A percentile compares a stretch with the other conserved stretches of the same genome.
Evolutionary conservation across 2,888 invertebrate genomes (phyloP).

Genomic region (Clanis bilineata): DNA sequence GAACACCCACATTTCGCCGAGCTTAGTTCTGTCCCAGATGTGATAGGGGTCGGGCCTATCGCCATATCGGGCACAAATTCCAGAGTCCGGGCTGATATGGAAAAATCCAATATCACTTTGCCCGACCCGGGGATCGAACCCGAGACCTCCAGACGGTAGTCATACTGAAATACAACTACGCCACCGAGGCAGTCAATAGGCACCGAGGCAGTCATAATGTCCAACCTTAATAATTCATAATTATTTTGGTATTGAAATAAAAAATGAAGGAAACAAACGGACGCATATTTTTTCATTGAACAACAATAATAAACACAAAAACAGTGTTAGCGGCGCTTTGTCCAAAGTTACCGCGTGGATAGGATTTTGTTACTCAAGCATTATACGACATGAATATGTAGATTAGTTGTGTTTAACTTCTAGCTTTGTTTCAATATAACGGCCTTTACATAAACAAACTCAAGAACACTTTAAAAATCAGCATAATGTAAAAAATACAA

Average conservation of each 20-base stretch:
- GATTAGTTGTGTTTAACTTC: slow-evolving; percentile 12
- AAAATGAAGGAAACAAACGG: not conserved
- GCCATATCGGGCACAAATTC: no score
- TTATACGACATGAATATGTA: slow-evolving; percentile 14
- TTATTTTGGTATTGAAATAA: not conserved
- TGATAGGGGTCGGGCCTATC: no score
- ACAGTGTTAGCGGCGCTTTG: slow-evolving; percentile 8
- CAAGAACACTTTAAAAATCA: slow-evolving; percentile 33
- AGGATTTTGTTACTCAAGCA: slow-evolving; percentile 3
- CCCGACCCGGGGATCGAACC: no score
- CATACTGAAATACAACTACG: no score
- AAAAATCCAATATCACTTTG: no score
- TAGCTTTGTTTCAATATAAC: slow-evolving; percentile 15
- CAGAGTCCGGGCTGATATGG: no score
- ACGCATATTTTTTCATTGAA: not conserved
- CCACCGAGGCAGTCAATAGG: no score
- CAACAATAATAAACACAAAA: not conserved
- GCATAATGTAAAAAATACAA: no score
- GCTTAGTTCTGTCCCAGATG: no score
- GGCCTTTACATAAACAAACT: slow-evolving; percentile 36
- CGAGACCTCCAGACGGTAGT: no score
- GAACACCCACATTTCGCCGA: no score
- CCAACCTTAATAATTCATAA: not conserved
- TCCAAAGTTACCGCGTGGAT: not conserved
- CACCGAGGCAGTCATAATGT: no score